Evolutionary conservation across 2,888 invertebrate genomes (phyloP), one percentile per base, ranked within the genome.

Genomic region (Mythimna lalbum): DNA sequence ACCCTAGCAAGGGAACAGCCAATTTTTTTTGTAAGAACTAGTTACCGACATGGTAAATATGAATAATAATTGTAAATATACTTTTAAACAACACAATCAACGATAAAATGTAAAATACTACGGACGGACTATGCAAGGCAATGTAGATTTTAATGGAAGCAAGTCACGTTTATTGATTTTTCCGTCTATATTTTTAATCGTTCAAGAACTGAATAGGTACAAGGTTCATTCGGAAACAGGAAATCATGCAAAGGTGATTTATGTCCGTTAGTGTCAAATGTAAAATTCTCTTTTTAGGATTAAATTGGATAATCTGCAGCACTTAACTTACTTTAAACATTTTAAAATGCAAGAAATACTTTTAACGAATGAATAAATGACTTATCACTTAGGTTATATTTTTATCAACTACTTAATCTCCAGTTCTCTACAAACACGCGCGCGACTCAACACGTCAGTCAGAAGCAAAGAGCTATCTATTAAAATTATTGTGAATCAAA

Each of bases 1-100:
- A 89, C 98, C 98, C 98, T 98, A 86, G 10, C 31, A 62, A 70
- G 43, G 27, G 36, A 52, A 60, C 43, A 63, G n/a, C 9, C 19
- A 61, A 60, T 61, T 60, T 47, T 49, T n/a, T 0, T 21, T 31
- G 43, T 1, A 66, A 4, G 27, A 47, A 17, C 1, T 5, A 10
- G 36, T 9, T 36, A 39, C 31, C 12, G 7, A 10, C 49, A 66
- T 31, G 21, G 39, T 12, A 17, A n/a, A n/a, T n/a, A n/a, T n/a
- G n/a, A n/a, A n/a, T n/a, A n/a, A n/a, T n/a, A n/a, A n/a, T n/a
- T n/a, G n/a, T n/a, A n/a, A n/a, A n/a, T n/a, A n/a, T n/a, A n/a
- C n/a, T n/a, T n/a, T n/a, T n/a, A n/a, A n/a, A n/a, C 31, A 21
- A 27, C 36, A 39, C 1, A 7, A 12, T 31, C 14, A 21, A 23